Base-by-base conservation (phyloP, 1,140 invertebrate species). In the Monomorium pharaonis region DNA sequence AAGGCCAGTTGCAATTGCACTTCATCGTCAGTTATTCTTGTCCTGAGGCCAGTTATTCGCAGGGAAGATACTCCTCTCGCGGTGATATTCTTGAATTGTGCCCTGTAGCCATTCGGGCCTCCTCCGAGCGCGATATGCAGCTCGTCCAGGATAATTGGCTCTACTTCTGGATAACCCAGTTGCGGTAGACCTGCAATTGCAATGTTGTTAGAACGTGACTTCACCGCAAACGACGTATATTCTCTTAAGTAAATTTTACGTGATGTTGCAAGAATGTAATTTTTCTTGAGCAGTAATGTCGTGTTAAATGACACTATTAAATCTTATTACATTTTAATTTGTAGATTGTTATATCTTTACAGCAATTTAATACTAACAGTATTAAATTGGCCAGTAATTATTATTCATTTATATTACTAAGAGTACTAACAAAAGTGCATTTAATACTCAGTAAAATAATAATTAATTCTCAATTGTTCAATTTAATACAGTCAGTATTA, bases 1-100 rank as follows among this genome's bases (percentile, higher is more conserved):
- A 98, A 95, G 7, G 97, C 97, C 88, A 98, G 94, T 92, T 98
- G 97, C 92, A 98, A 96, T 94, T 98, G 97, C 75, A 97, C 95
- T 4, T 97, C 97, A 85, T 97, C 97, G 30, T 95, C 94, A 3
- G 84, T 88, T 10, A 95, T 80, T 42, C 92, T 90, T 33, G 93
- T 74, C 96, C 97, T 97, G 62, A 98, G 96, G 86, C 96, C 97
- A 1, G 97, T 97, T 74, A 98, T 96, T 69, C 97, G 96, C 87
- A 98, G 95, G 75, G 97, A 96, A 84, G 97, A 97, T 7, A 98
- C 97, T 18, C 97, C 97, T 90, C 96, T 97, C 0, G 97, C 97
- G 74, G 97, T 96, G 58, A 98, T 97, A 90, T 98, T 96, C 80
- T 96, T 96, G 94, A 98, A 98, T 56, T 96, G 96, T 0, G 97